A percentile compares a stretch with the other conserved stretches of the same genome.
These are phyloP conservation scores for Coreoperca whiteheadi DNA, from an alignment of 2,113 vertebrate species.

Conservation along the genomic window DNA sequence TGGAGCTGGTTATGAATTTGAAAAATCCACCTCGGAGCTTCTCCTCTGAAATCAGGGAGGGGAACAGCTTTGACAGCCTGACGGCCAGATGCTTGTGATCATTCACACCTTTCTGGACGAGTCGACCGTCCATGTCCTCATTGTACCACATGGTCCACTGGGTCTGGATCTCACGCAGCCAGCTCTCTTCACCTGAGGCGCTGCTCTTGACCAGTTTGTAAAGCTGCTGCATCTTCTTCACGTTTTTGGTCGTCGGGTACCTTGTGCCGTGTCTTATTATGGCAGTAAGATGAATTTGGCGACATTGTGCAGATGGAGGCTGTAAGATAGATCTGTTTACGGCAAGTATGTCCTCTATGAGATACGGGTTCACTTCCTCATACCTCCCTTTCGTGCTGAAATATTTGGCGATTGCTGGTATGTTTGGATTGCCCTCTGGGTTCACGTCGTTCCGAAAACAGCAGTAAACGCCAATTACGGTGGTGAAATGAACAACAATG, in stretches of 20 bases:
- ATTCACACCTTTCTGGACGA: slow-evolving; percentile 80
- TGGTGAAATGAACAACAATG: neutral
- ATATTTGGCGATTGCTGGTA: slow-evolving; percentile 82
- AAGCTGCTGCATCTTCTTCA: slow-evolving; percentile 86
- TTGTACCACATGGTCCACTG: slow-evolving; percentile 91
- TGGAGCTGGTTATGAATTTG: slow-evolving; percentile 91
- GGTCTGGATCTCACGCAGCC: slow-evolving; percentile 73
- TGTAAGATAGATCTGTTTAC: slow-evolving; percentile 79
- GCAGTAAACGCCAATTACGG: neutral
- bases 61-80: slow-evolving; percentile 89
- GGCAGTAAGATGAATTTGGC: slow-evolving; percentile 86
- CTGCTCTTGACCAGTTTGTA: slow-evolving; percentile 76
- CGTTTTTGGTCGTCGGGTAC: slow-evolving; percentile 89
- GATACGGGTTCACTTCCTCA: slow-evolving; percentile 88
- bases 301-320: slow-evolving; percentile 82
- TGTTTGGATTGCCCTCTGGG: neutral
- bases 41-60: slow-evolving; percentile 84
- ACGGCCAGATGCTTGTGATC: slow-evolving; percentile 89
- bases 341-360: slow-evolving; percentile 82
- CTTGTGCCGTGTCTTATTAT: slow-evolving; percentile 93
- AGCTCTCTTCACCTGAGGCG: slow-evolving; percentile 49
- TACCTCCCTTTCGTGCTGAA: slow-evolving; percentile 94
- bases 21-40: slow-evolving; percentile 80
- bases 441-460: neutral
- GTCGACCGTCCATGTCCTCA: slow-evolving; percentile 91